Evolutionary conservation across 1,140 invertebrate species (phyloP).

Genomic region (Choristoneura fumiferana): DNA sequence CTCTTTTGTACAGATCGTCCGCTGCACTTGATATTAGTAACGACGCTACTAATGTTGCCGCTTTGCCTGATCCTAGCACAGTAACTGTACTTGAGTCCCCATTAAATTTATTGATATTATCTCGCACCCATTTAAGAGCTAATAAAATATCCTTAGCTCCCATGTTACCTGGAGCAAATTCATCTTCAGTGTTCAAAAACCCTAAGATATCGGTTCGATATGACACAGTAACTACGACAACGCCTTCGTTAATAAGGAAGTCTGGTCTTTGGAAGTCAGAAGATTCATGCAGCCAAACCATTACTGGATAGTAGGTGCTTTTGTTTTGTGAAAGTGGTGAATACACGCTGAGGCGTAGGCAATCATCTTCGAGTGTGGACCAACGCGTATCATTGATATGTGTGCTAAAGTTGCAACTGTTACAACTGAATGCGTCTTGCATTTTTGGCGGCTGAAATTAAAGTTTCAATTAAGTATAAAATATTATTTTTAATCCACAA

Average conservation of each 20-base stretch:
- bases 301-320: constrained; percentile 65
- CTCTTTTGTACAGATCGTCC: constrained; percentile 74
- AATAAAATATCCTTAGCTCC: constrained; percentile 78
- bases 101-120: constrained; percentile 76
- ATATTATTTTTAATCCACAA: too few relatives aligned
- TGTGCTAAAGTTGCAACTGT: constrained; percentile 37
- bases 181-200: constrained; percentile 74
- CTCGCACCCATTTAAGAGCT: constrained; percentile 79
- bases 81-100: constrained; percentile 67
- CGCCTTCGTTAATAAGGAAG: constrained; percentile 77
- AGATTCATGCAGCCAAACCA: constrained; percentile 85
- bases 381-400: constrained; percentile 35
- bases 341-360: constrained; percentile 85
- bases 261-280: constrained; percentile 67
- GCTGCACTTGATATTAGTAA: constrained; percentile 71
- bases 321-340: constrained; percentile 63
- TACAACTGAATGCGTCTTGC: constrained; percentile 27
- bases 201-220: constrained; percentile 80
- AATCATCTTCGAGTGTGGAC: constrained; percentile 82
- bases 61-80: constrained; percentile 62
- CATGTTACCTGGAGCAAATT: constrained; percentile 76
- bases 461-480: too few relatives aligned
- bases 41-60: constrained; percentile 68
- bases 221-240: constrained; percentile 80
- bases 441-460: constrained; percentile 49